Conservation (phyloP, 2,113 vertebrate genomes). For the Falco punctatus region DNA sequence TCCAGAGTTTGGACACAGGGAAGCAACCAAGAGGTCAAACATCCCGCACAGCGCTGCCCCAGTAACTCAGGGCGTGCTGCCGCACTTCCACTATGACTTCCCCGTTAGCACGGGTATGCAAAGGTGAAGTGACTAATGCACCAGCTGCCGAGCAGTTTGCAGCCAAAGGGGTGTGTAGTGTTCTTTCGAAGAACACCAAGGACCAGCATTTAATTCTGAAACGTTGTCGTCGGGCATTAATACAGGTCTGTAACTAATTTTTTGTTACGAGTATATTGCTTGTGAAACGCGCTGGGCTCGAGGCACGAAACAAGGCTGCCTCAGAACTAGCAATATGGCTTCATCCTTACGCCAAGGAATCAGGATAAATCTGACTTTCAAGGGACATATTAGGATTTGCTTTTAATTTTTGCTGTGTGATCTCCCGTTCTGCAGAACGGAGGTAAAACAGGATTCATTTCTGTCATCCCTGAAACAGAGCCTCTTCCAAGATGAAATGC, state of each 20-base stretch:
- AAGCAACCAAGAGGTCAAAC: not conserved
- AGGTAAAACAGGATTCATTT: not conserved
- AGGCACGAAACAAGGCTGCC: not conserved
- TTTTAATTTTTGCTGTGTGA: not conserved
- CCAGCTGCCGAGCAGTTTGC: not conserved
- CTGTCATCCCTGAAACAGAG: not conserved
- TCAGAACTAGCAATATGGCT: not conserved
- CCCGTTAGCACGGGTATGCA: not conserved
- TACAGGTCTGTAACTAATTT: not conserved
- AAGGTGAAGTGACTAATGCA: not conserved
- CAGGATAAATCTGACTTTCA: not conserved
- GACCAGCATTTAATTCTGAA: not conserved
- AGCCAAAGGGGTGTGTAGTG: not conserved
- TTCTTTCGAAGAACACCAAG: not conserved
- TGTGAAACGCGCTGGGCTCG: not conserved
- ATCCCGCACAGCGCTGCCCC: rapidly evolving
- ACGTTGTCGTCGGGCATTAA: rapidly evolving
- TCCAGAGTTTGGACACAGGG: not conserved
- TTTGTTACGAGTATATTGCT: no score
- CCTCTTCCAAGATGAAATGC: not conserved
- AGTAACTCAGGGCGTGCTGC: not conserved
- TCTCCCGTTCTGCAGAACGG: not conserved
- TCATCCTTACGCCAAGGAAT: no score
- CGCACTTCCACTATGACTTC: not conserved
- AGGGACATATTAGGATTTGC: no score